Conservation (phyloP, 2,113 vertebrate genomes). For the Anarrhichthys ocellatus region DNA sequence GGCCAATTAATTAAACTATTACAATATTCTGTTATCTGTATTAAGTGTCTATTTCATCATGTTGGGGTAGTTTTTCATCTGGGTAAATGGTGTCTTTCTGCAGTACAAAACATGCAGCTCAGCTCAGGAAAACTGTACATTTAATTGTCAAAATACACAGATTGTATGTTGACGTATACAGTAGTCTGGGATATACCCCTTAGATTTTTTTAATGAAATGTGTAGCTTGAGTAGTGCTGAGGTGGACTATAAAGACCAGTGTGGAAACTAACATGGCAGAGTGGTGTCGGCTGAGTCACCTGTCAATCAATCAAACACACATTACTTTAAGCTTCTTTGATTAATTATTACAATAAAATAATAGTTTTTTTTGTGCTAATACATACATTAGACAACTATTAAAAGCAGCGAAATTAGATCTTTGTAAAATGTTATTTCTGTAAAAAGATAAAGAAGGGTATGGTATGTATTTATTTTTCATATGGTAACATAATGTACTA, state of each 20-base stretch:
- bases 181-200: not conserved
- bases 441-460: not conserved
- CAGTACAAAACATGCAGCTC: not conserved
- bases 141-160: not conserved
- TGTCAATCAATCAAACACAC: not conserved
- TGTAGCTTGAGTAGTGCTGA: not conserved
- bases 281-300: not conserved
- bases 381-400: not conserved
- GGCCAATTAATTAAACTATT: not conserved
- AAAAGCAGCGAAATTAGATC: not conserved
- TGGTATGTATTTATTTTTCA: not conserved
- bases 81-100: not conserved
- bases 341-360: not conserved
- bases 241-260: not conserved
- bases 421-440: not conserved
- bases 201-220: not conserved
- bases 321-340: not conserved
- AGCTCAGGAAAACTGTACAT: not conserved
- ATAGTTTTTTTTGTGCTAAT: not conserved
- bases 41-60: not conserved
- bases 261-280: not conserved
- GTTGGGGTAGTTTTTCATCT: not conserved
- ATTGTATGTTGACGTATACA: not conserved
- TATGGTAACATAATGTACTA: not conserved
- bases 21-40: not conserved